Evolutionary conservation across 2,113 vertebrate species (phyloP).

Genomic region (Sus scrofa): T2T-Sscrofa CM000817.6:37853001-37853500

Average conservation of each 20-base stretch:
- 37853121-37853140: neutral
- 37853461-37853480: neutral
- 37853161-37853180: neutral
- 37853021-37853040: neutral
- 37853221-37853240: neutral
- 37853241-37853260: neutral
- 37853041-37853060: neutral
- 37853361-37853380: neutral
- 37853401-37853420: neutral
- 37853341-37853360: neutral
- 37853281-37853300: neutral
- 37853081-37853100: fast-evolving
- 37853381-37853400: neutral
- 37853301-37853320: neutral
- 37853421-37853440: neutral
- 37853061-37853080: neutral
- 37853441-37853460: neutral
- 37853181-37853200: neutral
- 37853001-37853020: neutral
- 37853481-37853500: neutral
- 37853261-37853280: neutral
- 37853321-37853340: neutral
- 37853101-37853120: neutral
- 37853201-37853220: neutral
- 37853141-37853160: neutral